phyloP scores from a whole-genome alignment of 92 coral and sea anemone species.

The Palythoa heliodiscus region DNA sequence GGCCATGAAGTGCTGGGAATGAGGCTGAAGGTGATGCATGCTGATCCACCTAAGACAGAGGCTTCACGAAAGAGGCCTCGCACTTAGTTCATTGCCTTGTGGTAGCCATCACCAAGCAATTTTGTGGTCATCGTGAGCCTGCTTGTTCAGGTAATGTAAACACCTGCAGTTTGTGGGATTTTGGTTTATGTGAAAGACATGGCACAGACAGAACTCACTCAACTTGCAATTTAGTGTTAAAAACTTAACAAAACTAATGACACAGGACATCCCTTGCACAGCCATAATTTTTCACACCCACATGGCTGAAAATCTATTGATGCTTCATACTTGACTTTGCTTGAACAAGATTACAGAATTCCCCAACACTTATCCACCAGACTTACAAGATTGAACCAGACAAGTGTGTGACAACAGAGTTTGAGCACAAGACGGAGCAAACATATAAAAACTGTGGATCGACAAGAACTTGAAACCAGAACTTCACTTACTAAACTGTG shows the following conservation, averaged over 20 bases:
- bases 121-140: neutral
- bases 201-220: conserved; percentile 42
- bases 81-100: conserved; percentile 47
- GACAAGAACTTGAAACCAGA: conserved; percentile 34
- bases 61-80: conserved; percentile 98
- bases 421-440: conserved; percentile 26
- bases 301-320: conserved; percentile 30
- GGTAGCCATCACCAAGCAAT: neutral
- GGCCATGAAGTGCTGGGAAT: conserved; percentile 98
- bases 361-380: conserved; percentile 18
- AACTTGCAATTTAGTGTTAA: conserved; percentile 24
- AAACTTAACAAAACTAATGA: conserved; percentile 24
- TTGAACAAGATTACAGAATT: conserved; percentile 43
- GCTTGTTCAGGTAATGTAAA: conserved; percentile 43
- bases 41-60: conserved; percentile 97
- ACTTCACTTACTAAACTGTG: conserved; percentile 28
- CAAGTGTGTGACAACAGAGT: conserved; percentile 36
- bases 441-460: conserved; percentile 27
- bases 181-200: conserved; percentile 34
- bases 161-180: conserved; percentile 36
- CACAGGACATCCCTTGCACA: conserved; percentile 47
- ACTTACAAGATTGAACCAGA: conserved; percentile 39
- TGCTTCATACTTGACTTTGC: conserved; percentile 31
- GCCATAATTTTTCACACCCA: neutral
- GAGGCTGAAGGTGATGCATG: conserved; percentile 97